phyloP scores from a whole-genome alignment of 2,113 vertebrate species.

The Strix uralensis region DNA sequence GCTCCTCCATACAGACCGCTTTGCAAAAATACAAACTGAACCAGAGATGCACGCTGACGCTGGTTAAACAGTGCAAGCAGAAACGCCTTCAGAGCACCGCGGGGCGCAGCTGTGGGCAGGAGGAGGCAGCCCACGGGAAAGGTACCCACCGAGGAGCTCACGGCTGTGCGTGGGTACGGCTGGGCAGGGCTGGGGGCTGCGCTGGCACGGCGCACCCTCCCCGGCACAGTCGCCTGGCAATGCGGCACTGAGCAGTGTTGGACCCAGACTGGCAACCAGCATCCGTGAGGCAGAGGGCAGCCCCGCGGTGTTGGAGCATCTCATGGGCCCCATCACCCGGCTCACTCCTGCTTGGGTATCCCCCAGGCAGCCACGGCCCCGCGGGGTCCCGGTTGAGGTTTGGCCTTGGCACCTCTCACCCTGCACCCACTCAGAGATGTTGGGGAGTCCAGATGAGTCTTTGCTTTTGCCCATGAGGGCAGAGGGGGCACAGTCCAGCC shows the following conservation, averaged over 20 bases:
- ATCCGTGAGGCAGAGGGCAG: fast-evolving
- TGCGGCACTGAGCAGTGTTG: no score
- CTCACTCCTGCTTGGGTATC: fast-evolving
- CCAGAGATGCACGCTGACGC: not conserved
- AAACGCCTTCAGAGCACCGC: not conserved
- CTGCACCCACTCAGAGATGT: not conserved
- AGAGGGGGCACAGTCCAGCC: not conserved
- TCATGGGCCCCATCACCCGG: fast-evolving
- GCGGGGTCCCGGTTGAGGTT: fast-evolving
- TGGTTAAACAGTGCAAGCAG: not conserved
- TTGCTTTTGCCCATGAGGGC: not conserved
- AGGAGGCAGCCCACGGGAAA: not conserved
- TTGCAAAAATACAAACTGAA: not conserved
- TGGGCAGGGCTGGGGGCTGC: not conserved
- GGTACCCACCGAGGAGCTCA: not conserved
- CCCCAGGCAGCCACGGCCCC: not conserved
- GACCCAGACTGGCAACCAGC: not conserved
- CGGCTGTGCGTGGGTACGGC: fast-evolving
- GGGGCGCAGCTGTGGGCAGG: not conserved
- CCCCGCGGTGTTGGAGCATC: fast-evolving
- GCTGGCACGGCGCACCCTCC: not conserved
- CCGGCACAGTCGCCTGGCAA: not conserved
- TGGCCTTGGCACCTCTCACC: not conserved
- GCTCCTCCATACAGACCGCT: not conserved
- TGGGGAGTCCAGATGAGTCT: no score